Percentiles rank a stretch among this genome's conserved stretches.
phyloP scores from a whole-genome alignment of 2,797 vertebrate species.

The Syncerus caffer region DNA sequence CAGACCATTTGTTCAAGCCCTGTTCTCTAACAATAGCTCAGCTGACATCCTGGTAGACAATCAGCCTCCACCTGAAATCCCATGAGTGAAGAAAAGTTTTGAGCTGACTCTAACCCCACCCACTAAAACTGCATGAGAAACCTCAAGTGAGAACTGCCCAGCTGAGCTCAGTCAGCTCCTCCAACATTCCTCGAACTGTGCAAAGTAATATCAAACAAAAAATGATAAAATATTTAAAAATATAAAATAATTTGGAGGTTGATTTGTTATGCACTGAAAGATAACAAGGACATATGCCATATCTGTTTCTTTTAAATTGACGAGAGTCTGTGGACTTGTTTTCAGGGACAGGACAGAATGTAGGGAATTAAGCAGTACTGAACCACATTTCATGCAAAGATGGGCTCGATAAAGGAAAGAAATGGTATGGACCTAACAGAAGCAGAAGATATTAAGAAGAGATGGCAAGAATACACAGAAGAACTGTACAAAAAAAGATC shows the following conservation, averaged over 20 bases:
- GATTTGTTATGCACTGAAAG: not conserved
- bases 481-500: no score
- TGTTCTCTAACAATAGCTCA: not conserved
- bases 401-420: no score
- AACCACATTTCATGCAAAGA: no score
- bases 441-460: no score
- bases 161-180: not conserved
- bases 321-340: not conserved
- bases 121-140: not conserved
- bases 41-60: not conserved
- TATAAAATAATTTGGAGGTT: not conserved
- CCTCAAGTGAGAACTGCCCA: not conserved
- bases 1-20: not conserved
- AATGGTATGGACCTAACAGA: no score
- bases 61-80: not conserved
- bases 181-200: not conserved
- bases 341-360: not conserved
- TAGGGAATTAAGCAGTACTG: not conserved
- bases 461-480: no score
- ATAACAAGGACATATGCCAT: not conserved
- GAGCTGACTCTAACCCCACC: not conserved
- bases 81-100: not conserved
- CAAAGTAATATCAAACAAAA: not conserved
- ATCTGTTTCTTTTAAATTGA: slow-evolving; percentile 24
- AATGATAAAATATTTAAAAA: not conserved